Base-by-base conservation (phyloP, 2,797 vertebrate species). In the Cryptoprocta ferox region DNA sequence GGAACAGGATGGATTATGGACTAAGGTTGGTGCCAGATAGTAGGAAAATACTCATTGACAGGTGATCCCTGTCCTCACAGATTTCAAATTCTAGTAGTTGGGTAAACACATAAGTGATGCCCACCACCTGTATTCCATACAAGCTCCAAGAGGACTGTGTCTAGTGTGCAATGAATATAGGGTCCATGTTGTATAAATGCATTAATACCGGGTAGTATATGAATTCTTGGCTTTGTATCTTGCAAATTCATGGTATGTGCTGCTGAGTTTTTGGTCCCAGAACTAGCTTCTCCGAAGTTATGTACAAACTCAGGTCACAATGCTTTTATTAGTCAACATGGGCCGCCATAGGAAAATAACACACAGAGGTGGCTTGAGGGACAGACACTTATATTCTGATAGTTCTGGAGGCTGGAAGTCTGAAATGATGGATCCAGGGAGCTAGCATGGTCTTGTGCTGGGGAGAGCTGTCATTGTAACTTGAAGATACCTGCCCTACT, bases 11-110 rank as follows among this genome's bases (percentile, higher is more conserved):
- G 7, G 13, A 73, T 7, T 73, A 73, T 16, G 71, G 39, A 39
- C 1, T 53, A 9, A 35, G 12, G 2, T 21, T 4, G 21, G 7
- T 12, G 8, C 16, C 42, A n/a, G n/a, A 80, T 4, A 18, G 1
- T 0, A 80, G 66, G 35, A 50, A 71, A n/a, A 39, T 30, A 12
- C 42, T n/a, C 48, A 21, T 0, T 50, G 71, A 56, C 32, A 39
- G 9, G 1, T 48, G n/a, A 42, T 28, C 15, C 24, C 42, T 63
- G 66, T 12, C 21, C 6, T 80, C 94, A 8, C 3, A 8, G 61
- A 78, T 5, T 16, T 61, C 32, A 32, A 35, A 63, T n/a, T 45
- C 14, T 12, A 19, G 3, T 37, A 37, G 7, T 59, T 19, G 19
- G 5, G 4, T 59, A 39, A 61, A 59, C 18, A 30, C 1, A 2